Evolutionary conservation across 2,797 vertebrate genomes (phyloP).

Genomic region (Craterocephalus amniculus): DNA sequence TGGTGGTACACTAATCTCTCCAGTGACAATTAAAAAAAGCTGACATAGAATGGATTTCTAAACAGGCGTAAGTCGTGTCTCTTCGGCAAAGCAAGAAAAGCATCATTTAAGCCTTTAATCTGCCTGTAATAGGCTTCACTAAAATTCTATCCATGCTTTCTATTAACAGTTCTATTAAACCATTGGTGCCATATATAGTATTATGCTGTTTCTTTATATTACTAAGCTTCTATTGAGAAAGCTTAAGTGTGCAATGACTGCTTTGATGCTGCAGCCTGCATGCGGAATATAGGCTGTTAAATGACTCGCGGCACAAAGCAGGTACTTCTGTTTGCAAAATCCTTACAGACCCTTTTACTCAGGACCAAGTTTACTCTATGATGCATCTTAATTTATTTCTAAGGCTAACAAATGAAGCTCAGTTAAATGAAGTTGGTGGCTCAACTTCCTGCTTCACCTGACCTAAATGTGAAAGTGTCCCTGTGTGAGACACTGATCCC

Average conservation of each 20-base stretch:
- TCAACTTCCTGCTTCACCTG: too few relatives aligned
- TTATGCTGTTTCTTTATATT: constrained; percentile 38
- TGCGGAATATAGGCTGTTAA: constrained; percentile 22
- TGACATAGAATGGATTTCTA: constrained; percentile 45
- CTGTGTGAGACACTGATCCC: too few relatives aligned
- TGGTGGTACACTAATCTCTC: constrained; percentile 39
- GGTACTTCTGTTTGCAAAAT: neutral
- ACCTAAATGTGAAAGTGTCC: too few relatives aligned
- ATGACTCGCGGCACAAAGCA: constrained; percentile 18
- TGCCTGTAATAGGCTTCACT: constrained; percentile 57
- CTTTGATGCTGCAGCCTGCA: constrained; percentile 32
- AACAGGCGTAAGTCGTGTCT: constrained; percentile 43
- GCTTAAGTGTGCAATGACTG: constrained; percentile 32
- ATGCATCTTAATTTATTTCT: too few relatives aligned
- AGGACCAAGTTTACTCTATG: too few relatives aligned
- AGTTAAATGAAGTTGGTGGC: too few relatives aligned
- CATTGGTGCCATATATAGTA: constrained; percentile 25
- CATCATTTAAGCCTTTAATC: constrained; percentile 67
- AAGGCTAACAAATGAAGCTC: too few relatives aligned
- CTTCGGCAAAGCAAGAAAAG: constrained; percentile 50
- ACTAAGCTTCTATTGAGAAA: constrained; percentile 38
- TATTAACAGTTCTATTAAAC: constrained; percentile 30
- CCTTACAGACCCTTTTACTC: too few relatives aligned
- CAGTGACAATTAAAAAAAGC: constrained; percentile 41
- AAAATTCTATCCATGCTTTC: constrained; percentile 37